Evolutionary conservation across 2,888 invertebrate species (phyloP), one percentile per base, ranked within the genome.

Genomic region (Auanema freiburgensis): DNA sequence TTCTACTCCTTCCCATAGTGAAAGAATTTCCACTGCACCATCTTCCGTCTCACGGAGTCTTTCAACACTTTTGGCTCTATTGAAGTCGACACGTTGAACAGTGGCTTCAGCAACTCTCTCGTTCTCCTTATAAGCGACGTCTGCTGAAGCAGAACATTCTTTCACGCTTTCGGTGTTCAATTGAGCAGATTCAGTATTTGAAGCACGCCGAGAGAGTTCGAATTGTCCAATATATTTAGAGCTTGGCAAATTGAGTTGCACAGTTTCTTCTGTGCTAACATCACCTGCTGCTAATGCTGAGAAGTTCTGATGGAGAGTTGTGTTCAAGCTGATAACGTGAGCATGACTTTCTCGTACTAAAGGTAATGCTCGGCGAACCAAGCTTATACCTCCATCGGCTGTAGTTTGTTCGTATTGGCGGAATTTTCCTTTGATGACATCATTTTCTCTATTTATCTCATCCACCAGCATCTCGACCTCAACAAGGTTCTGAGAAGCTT

Each of bases 1-100:
- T 16, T 76, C 74, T 14, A 80, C 70, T 42, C 77, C 74, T 59
- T 72, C 73, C 71, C 76, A 81, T 1, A 73, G 67, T 11, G 76
- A 74, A 14, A 81, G 60, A 41, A 79, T 75, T 42, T 71, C 75
- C 23, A 74, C 56, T 25, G 67, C 77, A 51, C 76, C 79, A 12
- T 67, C 62, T 10, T 64, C 69, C 25, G 62, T 53, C 61, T 79
- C 76, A 50, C 59, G 66, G 50, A 70, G 54, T 41, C 60, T 60
- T 5, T 63, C 58, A 18, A 24, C 51, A 14, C 63, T 60, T 57
- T 53, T 63, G 23, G 63, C 71, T n/a, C 57, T 16, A 18, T 50
- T 43, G 49, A 65, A n/a, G 14, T 57, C 63, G 21, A 63, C 56
- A 46, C 60, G 66, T 12, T 66, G 54, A 5, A 67, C 65, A 11